Evolutionary conservation across 2,888 invertebrate species (phyloP).

Genomic region (Yponomeuta sedellus): DNA sequence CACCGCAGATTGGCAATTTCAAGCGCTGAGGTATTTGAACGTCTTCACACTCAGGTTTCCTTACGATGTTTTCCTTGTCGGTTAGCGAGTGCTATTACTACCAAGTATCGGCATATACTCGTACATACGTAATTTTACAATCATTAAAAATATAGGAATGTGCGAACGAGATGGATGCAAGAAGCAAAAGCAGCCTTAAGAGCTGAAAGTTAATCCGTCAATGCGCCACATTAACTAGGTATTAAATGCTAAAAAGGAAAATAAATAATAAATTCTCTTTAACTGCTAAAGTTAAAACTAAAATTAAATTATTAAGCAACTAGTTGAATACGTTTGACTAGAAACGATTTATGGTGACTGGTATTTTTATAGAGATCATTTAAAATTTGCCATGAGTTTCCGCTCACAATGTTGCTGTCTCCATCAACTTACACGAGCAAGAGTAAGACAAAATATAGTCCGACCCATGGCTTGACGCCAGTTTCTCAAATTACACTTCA

Average conservation of each 20-base stretch:
- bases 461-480: neutral
- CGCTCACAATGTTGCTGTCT: neutral
- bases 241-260: slow-evolving; percentile 15
- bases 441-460: neutral
- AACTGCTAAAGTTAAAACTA: slow-evolving; percentile 10
- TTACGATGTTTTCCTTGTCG: too few relatives aligned
- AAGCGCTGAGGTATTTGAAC: too few relatives aligned
- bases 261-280: slow-evolving; percentile 11
- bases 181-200: too few relatives aligned
- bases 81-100: too few relatives aligned
- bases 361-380: slow-evolving; percentile 51
- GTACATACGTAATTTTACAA: too few relatives aligned
- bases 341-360: slow-evolving; percentile 46
- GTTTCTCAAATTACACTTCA: slow-evolving; percentile 11
- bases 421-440: neutral
- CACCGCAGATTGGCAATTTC: too few relatives aligned
- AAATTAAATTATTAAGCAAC: slow-evolving; percentile 28
- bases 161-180: too few relatives aligned
- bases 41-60: too few relatives aligned
- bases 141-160: too few relatives aligned
- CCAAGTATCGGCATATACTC: too few relatives aligned
- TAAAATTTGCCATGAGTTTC: slow-evolving; percentile 1
- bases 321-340: slow-evolving; percentile 62
- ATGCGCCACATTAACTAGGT: slow-evolving; percentile 18
- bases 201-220: neutral